Percentiles rank a stretch among this genome's conserved stretches.
phyloP scores from a whole-genome alignment of 2,888 invertebrate genomes.

The Matsumyia berberina region DNA sequence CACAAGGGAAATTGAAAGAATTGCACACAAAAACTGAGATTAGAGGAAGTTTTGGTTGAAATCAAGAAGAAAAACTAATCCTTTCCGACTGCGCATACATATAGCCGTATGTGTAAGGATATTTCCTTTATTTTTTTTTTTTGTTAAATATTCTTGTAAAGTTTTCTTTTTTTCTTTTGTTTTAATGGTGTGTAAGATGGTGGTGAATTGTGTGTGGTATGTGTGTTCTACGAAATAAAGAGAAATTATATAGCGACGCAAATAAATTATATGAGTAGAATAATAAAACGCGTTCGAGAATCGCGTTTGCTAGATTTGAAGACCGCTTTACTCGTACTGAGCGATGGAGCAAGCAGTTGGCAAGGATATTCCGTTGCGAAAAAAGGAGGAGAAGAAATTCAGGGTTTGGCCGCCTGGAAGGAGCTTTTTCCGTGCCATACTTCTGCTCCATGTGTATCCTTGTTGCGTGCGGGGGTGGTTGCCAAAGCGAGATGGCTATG shows the following conservation, averaged over 20 bases:
- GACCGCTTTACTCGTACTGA: slow-evolving; percentile 85
- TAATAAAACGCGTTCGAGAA: slow-evolving; percentile 85
- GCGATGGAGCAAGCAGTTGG: slow-evolving; percentile 77
- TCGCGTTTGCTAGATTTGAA: slow-evolving; percentile 84
- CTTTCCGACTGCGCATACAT: slow-evolving; percentile 45
- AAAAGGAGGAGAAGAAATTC: slow-evolving; percentile 15
- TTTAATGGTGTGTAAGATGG: slow-evolving; percentile 50
- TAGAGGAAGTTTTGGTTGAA: slow-evolving; percentile 42
- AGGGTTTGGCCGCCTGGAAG: slow-evolving; percentile 66
- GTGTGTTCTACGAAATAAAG: slow-evolving; percentile 83
- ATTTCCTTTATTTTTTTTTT: slow-evolving; percentile 20
- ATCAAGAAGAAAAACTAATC: slow-evolving; percentile 47
- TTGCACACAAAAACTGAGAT: slow-evolving; percentile 38
- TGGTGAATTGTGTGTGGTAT: slow-evolving; percentile 74
- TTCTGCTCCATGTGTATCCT: slow-evolving; percentile 38
- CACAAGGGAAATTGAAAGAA: slow-evolving; percentile 44
- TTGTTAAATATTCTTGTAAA: slow-evolving; percentile 8
- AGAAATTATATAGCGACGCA: slow-evolving; percentile 85
- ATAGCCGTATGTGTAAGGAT: slow-evolving; percentile 57
- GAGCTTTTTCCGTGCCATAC: slow-evolving; percentile 42
- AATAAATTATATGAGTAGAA: slow-evolving; percentile 85
- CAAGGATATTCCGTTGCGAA: slow-evolving; percentile 55
- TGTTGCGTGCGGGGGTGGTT: slow-evolving; percentile 36
- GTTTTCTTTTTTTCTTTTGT: slow-evolving; percentile 21
- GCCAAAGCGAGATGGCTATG: slow-evolving; percentile 25